phyloP scores from a whole-genome alignment of 2,113 vertebrate genomes.

The Crotophaga sulcirostris region DNA sequence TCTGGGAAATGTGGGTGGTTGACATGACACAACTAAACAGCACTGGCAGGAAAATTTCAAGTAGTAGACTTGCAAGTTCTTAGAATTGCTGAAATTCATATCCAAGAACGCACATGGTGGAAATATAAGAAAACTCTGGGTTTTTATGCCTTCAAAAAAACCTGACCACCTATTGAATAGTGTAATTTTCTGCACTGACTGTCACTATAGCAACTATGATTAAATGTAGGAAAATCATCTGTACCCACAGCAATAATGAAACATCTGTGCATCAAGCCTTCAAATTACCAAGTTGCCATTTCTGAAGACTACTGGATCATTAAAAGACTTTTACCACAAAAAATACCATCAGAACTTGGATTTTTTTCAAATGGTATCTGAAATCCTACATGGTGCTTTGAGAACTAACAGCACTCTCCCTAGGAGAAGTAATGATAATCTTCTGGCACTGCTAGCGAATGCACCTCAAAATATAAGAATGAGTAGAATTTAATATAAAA shows the following conservation, averaged over 20 bases:
- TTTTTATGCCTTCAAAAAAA: background rate
- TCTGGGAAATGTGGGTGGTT: accelerated
- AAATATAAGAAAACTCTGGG: background rate
- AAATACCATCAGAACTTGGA: background rate
- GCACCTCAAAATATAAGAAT: background rate
- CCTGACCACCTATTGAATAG: background rate
- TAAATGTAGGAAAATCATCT: background rate
- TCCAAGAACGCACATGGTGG: background rate
- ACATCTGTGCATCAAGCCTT: background rate
- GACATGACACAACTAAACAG: background rate
- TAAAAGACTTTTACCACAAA: background rate
- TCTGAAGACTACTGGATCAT: background rate
- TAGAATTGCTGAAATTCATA: background rate
- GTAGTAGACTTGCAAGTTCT: background rate
- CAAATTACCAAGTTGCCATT: background rate
- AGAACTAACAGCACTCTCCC: background rate
- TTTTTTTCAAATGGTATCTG: background rate
- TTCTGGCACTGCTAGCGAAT: background rate
- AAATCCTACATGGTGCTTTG: background rate
- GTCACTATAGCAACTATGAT: slow-evolving; percentile 34
- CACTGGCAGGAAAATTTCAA: background rate
- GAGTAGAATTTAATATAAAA: background rate
- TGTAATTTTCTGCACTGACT: background rate
- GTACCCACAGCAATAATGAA: background rate
- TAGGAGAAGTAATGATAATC: background rate